A percentile compares a stretch with the other conserved stretches of the same genome.
These are phyloP conservation scores for Marisa cornuarietis DNA, from an alignment of 1,140 invertebrate species.

Conservation along the genomic window DNA sequence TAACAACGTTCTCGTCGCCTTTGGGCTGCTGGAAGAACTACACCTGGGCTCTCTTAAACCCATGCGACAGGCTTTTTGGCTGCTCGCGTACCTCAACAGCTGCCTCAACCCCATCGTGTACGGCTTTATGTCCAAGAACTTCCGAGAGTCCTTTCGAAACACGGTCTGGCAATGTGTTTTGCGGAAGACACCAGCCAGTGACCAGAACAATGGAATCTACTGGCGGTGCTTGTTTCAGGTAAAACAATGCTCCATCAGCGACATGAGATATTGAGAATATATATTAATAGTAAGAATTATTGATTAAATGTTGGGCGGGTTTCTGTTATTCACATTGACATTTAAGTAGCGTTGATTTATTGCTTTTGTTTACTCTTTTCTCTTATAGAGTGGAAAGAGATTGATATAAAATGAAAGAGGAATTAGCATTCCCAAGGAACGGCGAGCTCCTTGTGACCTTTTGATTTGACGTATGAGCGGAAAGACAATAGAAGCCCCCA, in stretches of 20 bases:
- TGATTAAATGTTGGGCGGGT: no score
- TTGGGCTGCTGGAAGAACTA: conserved; percentile 68
- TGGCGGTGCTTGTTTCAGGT: conserved; percentile 33
- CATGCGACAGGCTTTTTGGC: conserved; percentile 74
- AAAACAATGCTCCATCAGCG: not conserved
- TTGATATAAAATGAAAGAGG: no score
- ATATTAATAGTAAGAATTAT: no score
- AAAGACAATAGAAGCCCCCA: no score
- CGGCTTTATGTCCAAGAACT: conserved; percentile 83
- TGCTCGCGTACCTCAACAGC: conserved; percentile 71
- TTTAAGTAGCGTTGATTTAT: no score
- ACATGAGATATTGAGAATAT: no score
- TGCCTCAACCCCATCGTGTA: conserved; percentile 83
- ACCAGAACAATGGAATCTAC: not conserved
- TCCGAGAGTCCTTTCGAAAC: conserved; percentile 72
- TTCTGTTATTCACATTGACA: no score
- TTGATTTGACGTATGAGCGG: no score
- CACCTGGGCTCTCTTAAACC: conserved; percentile 71
- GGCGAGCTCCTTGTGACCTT: no score
- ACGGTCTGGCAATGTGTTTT: conserved; percentile 56
- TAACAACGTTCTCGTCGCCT: conserved; percentile 67
- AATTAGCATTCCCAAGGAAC: no score
- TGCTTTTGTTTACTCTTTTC: no score
- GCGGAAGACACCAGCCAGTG: not conserved
- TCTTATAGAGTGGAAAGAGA: no score